phyloP scores from a whole-genome alignment of 2,888 invertebrate genomes.

The Apocheima hispidaria region DNA sequence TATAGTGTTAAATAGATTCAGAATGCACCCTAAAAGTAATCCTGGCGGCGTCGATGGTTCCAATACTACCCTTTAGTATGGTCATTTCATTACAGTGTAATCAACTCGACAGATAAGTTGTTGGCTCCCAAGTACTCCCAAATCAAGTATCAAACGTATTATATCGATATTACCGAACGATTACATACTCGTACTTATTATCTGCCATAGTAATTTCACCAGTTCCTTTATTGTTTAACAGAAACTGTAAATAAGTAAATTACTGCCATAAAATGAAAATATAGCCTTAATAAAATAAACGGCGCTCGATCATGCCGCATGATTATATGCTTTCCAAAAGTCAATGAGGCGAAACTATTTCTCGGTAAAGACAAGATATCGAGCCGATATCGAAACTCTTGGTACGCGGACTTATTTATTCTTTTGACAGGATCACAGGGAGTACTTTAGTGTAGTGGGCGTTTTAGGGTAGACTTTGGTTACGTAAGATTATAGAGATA shows the following conservation, averaged over 20 bases:
- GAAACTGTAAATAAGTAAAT: not conserved
- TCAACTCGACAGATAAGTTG: not conserved
- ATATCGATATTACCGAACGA: too few relatives aligned
- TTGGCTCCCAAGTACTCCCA: too few relatives aligned
- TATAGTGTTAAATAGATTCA: too few relatives aligned
- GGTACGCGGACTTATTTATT: not conserved
- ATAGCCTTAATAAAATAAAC: not conserved
- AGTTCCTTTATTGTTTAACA: not conserved
- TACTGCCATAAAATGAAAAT: not conserved
- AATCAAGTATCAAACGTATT: not conserved
- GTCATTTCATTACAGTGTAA: too few relatives aligned
- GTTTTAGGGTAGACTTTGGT: not conserved
- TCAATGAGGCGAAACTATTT: not conserved
- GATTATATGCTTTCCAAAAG: not conserved
- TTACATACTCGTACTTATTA: too few relatives aligned
- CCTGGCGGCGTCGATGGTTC: too few relatives aligned
- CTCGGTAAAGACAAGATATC: not conserved
- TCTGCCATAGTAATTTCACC: not conserved
- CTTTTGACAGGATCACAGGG: too few relatives aligned
- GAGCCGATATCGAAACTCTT: not conserved
- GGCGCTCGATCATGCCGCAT: not conserved
- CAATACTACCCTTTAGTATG: not conserved
- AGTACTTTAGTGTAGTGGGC: too few relatives aligned
- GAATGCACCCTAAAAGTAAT: too few relatives aligned
- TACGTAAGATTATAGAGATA: too few relatives aligned